Conservation (phyloP, 2,888 invertebrate species). For the Disparrhopalites patrizii region DNA sequence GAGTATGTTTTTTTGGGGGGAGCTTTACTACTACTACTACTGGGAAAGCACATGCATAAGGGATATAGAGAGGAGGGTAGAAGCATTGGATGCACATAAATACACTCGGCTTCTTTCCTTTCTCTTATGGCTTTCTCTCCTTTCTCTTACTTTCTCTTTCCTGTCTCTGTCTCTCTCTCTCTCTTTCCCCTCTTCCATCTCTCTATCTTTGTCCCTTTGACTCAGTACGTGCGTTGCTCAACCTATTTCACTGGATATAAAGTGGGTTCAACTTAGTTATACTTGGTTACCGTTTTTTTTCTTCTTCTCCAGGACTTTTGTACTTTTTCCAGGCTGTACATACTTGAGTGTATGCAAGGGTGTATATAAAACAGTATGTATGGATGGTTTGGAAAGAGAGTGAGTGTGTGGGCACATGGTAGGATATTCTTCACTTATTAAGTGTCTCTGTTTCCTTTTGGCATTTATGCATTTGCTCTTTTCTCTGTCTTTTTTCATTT, state of each 20-base stretch:
- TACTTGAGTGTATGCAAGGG: too few relatives aligned
- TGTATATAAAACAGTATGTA: neutral
- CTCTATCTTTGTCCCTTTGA: neutral
- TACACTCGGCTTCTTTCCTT: slow-evolving; percentile 8
- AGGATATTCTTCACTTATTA: slow-evolving; percentile 7
- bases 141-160: neutral
- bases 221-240: neutral
- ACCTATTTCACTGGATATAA: too few relatives aligned
- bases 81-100: slow-evolving; percentile 7
- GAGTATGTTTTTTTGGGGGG: too few relatives aligned
- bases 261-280: too few relatives aligned
- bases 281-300: too few relatives aligned
- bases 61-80: too few relatives aligned
- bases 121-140: neutral
- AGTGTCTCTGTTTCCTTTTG: neutral
- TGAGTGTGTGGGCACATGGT: too few relatives aligned
- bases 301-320: too few relatives aligned
- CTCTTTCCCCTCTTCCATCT: neutral
- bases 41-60: neutral
- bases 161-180: neutral
- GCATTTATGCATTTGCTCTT: slow-evolving; percentile 14
- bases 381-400: too few relatives aligned
- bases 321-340: too few relatives aligned
- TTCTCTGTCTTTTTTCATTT: neutral
- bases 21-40: too few relatives aligned